Evolutionary conservation across 2,113 vertebrate species (phyloP), one percentile per base, ranked within the genome.

Genomic region (Chionis minor): DNA sequence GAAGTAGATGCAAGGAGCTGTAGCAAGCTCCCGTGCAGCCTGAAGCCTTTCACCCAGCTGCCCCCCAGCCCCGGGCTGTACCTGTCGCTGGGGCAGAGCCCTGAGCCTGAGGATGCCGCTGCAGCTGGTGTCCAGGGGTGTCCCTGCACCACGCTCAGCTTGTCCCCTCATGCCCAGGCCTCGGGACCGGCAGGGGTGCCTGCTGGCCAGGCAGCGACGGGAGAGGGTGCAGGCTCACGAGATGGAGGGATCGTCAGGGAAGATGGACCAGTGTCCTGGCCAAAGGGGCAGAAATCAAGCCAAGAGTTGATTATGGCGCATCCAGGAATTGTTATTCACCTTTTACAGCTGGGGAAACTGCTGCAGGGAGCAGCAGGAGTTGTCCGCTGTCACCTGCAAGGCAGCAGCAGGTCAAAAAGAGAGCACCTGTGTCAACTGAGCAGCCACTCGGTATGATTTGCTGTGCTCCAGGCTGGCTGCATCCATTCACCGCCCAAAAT

Each of bases 111-210:
- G 45, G 61, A 45, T 52, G 54, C 26, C 0, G 1, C 32, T 1
- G 3, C 72, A 63, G 18, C 7, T 10, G 32, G 11, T 1, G 2
- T 14, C 32, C 81, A 21, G 4, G 33, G 23, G 15, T 38, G 23
- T 40, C 67, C 59, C 61, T 81, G 51, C 30, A 51, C 42, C 0
- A 3, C 0, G 3, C 30, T 49, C 2, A 2, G 8, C 24, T 65
- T 35, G 51, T 73, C 44, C 35, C 44, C 17, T 35, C 15, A 12
- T 42, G 78, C 35, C 69, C 52, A 51, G 19, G 28, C 49, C 30
- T 56, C 1, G 6, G n/a, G 51, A 11, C 49, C 54, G 30, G 40
- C 72, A 63, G 42, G 26, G 44, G 38, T 82, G 28, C 35, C 52
- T 51, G 26, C 35, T 74, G 69, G 45, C 33, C 40, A 47, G 40